These are phyloP conservation scores for Stomatorhinus ivindoensis DNA, from an alignment of 2,113 vertebrate species.

Conservation along the genomic window DNA sequence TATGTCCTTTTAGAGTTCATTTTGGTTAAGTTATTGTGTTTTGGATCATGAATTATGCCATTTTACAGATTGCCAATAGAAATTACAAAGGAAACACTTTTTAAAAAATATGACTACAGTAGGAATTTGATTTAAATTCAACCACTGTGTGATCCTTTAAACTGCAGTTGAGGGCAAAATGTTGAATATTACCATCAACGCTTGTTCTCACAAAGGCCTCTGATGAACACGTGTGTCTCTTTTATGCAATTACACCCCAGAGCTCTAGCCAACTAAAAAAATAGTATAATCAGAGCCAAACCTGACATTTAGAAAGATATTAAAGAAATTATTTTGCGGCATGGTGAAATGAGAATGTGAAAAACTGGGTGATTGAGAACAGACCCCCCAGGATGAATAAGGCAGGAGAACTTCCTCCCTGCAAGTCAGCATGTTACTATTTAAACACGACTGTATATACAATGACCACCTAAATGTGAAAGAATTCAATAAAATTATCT, in stretches of 20 bases:
- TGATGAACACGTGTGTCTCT: background rate
- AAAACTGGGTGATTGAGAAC: background rate
- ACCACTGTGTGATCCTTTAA: background rate
- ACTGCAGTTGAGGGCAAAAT: background rate
- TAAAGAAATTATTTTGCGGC: background rate
- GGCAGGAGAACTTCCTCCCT: background rate
- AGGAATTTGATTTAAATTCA: background rate
- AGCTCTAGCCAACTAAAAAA: background rate
- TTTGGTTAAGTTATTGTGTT: background rate
- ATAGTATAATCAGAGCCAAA: background rate
- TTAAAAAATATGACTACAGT: background rate
- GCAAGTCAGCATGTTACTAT: background rate
- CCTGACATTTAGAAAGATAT: background rate
- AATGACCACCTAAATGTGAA: background rate
- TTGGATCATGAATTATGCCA: background rate
- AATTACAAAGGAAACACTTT: background rate
- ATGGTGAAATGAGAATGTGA: background rate
- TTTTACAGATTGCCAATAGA: background rate
- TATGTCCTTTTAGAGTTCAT: background rate
- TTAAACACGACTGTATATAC: background rate
- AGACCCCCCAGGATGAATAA: background rate
- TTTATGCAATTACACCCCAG: background rate
- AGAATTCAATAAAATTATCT: background rate
- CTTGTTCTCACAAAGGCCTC: background rate
- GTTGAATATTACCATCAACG: background rate